Evolutionary conservation across 2,888 invertebrate species (phyloP), one percentile per base, ranked within the genome.

Genomic region (Strigamia transsilvanica): DNA sequence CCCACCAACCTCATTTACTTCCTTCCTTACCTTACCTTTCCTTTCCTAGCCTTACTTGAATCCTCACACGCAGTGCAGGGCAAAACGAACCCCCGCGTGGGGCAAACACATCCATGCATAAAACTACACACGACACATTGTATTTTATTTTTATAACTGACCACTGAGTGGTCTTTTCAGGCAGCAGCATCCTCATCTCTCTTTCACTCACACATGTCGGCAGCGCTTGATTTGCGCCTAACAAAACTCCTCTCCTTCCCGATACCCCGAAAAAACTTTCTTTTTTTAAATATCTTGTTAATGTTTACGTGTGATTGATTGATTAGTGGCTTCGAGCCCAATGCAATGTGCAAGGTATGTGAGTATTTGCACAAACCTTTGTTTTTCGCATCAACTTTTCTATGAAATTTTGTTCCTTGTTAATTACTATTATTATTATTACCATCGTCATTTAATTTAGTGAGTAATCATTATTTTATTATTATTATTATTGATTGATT

Each of bases 21-120:
- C 79, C 79, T 27, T 3, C 27, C 27, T 27, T 27, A 2, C 27
- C 27, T 27, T 27, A 1, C 27, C 27, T 3, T 27, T 27, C 27
- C 27, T 27, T 27, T 27, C 27, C 38, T 79, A 77, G 56, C 56
- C 56, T 56, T 56, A 56, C 56, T 56, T 56, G 18, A 73, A 73
- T 73, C 73, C 73, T 56, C 73, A 73, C 27, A 73, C 32, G 73
- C 73, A 73, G 73, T 73, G 73, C 73, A 73, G 73, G 73, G 73
- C 73, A 73, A 56, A 73, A 73, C 73, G 73, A 32, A 73, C n/a
- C 73, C 73, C 73, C 73, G 27, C 13, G 23, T 13, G 73, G 73
- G 73, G 73, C 73, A 73, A 73, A 73, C 73, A 73, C 73, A 73
- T 73, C 73, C 73, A 73, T 73, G 73, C 73, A 73, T 73, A 73